Conservation (phyloP, 1,140 invertebrate species). For the Zaprionus ornatus region DNA sequence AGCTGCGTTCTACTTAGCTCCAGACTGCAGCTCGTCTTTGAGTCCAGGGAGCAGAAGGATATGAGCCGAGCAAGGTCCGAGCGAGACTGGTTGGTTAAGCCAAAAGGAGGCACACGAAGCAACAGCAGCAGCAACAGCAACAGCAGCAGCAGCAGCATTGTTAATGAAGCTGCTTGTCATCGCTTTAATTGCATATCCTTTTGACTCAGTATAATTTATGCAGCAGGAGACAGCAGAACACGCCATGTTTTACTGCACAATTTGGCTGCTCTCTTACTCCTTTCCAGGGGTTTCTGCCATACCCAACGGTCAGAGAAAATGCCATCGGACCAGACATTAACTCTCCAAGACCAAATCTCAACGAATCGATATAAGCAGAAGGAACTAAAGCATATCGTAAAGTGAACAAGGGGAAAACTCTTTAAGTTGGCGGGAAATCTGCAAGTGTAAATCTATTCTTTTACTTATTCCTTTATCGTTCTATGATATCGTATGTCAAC, state of each 20-base stretch:
- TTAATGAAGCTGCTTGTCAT: conserved; percentile 78
- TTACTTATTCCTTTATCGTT: neutral
- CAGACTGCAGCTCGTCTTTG: conserved; percentile 79
- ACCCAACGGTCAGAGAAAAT: neutral
- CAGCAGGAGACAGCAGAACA: conserved; percentile 27
- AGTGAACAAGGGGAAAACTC: no score
- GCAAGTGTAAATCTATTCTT: neutral
- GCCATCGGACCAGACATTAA: neutral
- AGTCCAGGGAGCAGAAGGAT: conserved; percentile 39
- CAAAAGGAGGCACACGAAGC: conserved; percentile 18
- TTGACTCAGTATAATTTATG: conserved; percentile 51
- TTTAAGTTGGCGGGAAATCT: no score
- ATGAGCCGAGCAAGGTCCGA: neutral
- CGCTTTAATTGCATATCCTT: conserved; percentile 72
- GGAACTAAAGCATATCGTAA: neutral
- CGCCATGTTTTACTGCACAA: conserved; percentile 1
- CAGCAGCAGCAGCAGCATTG: conserved; percentile 24
- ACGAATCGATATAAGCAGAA: no score
- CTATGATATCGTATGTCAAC: neutral
- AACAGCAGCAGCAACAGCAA: neutral
- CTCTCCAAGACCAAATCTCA: neutral
- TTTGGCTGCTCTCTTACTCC: neutral
- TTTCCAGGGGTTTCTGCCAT: no score
- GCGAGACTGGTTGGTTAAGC: conserved; percentile 8
- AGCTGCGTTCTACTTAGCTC: no score